Evolutionary conservation across 2,113 vertebrate genomes (phyloP), one percentile per base, ranked within the genome.

Genomic region (Dipodomys spectabilis): DNA sequence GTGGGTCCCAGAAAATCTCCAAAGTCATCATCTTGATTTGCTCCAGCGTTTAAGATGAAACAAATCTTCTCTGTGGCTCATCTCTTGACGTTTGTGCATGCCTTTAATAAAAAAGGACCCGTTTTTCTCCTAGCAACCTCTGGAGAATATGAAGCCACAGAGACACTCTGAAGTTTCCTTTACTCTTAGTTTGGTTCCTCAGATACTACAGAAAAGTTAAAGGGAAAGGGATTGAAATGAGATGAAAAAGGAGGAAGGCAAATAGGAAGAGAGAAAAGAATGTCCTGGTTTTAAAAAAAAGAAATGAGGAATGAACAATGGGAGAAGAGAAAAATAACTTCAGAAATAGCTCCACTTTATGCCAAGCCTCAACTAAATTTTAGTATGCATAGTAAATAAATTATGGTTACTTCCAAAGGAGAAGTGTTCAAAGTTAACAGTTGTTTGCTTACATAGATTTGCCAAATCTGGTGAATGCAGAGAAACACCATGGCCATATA

Each of bases 321-420:
- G 15, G 5, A 22, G 49, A 44, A 39, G 57, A 53, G 71, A 71
- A 71, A 10, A 78, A 49, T 39, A n/a, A 79, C 45, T 85, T 53
- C 18, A 85, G 60, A 90, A 90, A 62, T 30, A 62, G 53, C 8
- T 72, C 25, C 53, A 19, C 20, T 79, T 80, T 30, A 72, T 25
- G 81, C 20, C 16, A 78, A 82, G 53, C 22, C 68, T 84, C 44
- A 45, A n/a, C 72, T 82, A 82, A 86, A 67, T 64, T 77, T 62
- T 73, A 91, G 53, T 86, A 45, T 45, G 6, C 22, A 49, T 32
- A 77, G 45, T 86, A 86, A 88, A 88, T 60, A 73, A 83, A 91
- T 10, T 65, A 27, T 79, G 27, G 62, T 49, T 82, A 0, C 62
- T 79, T 92, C 20, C 35, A 71, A 84, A 89, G 39, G 85, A 64